Evolutionary conservation across 37 sponge, comb jelly and placozoan genomes (phyloP), one percentile per base, ranked within the genome.

Genomic region (Theonella swinhoei): DNA sequence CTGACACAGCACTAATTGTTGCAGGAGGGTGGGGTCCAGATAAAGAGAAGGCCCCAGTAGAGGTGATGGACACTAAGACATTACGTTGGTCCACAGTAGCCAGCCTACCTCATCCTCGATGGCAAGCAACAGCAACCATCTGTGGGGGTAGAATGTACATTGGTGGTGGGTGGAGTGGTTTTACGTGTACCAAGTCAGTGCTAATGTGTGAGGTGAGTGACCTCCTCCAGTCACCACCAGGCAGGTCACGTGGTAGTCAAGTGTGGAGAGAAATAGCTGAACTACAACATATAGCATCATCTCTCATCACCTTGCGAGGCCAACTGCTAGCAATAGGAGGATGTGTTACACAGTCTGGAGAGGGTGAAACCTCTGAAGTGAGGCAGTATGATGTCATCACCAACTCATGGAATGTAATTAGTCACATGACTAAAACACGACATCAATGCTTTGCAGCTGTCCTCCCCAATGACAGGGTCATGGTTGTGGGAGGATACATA

Each of bases 291-390:
- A 31, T 29, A 2, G 1, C 1, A 1, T 31, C 69, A 4, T 39
- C 43, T 1, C 22, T n/a, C 11, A 1, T 35, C 25, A 38, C 47
- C 38, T 37, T 73, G n/a, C 43, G 3, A 19, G 74, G 74, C 29
- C 74, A 39, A 26, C 47, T 73, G 28, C 74, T 42, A 42, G 74
- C 42, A 39, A n/a, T 73, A 11, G 74, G 74, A 34, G 74, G 74
- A 19, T 9, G 17, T 23, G n/a, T 23, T 7, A 24, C 54, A 17
- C 25, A 33, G 33, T 29, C 25, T 30, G 30, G 20, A 32, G 69
- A 25, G 2, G 1, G 34, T 1, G 30, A 8, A 3, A 68, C 69
- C 25, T 3, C 69, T 3, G 33, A 29, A 29, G 34, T 68, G 30
- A 29, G 33, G 20, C 30, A 7, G 34, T 68, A 32, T 33, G 30